A percentile compares a stretch with the other conserved stretches of the same genome.
Evolutionary conservation across 1,140 invertebrate genomes (phyloP).

Genomic region (Ectropis grisescens): DNA sequence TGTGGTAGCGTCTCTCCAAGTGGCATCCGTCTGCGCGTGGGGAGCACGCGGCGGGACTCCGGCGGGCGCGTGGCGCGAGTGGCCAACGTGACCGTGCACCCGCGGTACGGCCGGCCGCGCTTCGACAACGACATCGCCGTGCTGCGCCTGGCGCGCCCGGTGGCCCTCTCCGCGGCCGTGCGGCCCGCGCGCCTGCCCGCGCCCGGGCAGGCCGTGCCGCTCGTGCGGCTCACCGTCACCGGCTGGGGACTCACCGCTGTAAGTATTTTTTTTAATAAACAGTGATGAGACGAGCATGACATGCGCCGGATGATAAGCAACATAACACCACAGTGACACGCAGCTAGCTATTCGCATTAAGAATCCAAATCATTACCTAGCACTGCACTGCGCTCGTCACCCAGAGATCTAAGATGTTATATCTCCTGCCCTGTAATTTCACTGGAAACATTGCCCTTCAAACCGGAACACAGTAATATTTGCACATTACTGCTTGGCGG

Average conservation of each 20-base stretch:
- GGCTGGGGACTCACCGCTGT: slow-evolving; percentile 62
- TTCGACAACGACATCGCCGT: slow-evolving; percentile 62
- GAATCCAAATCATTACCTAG: too few relatives aligned
- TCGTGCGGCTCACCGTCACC: slow-evolving; percentile 45
- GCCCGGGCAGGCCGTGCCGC: slow-evolving; percentile 33
- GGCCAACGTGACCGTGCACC: slow-evolving; percentile 41
- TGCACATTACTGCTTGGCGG: too few relatives aligned
- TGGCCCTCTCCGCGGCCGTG: slow-evolving; percentile 33
- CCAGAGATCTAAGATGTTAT: too few relatives aligned
- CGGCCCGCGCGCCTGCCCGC: slow-evolving; percentile 38
- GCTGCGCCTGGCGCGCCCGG: slow-evolving; percentile 31
- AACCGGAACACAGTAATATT: too few relatives aligned
- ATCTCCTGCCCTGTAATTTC: too few relatives aligned
- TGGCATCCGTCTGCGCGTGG: slow-evolving; percentile 46
- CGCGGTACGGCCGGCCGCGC: slow-evolving; percentile 39
- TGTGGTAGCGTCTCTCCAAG: slow-evolving; percentile 29
- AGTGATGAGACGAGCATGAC: too few relatives aligned
- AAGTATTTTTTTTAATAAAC: too few relatives aligned
- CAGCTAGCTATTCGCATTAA: too few relatives aligned
- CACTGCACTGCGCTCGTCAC: too few relatives aligned
- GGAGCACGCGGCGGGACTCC: slow-evolving; percentile 46
- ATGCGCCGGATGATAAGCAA: too few relatives aligned
- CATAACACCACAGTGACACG: too few relatives aligned
- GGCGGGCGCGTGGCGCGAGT: slow-evolving; percentile 46
- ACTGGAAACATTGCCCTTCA: too few relatives aligned